Conservation (phyloP, 2,113 vertebrate species). For the Neolamprologus sp. region DNA sequence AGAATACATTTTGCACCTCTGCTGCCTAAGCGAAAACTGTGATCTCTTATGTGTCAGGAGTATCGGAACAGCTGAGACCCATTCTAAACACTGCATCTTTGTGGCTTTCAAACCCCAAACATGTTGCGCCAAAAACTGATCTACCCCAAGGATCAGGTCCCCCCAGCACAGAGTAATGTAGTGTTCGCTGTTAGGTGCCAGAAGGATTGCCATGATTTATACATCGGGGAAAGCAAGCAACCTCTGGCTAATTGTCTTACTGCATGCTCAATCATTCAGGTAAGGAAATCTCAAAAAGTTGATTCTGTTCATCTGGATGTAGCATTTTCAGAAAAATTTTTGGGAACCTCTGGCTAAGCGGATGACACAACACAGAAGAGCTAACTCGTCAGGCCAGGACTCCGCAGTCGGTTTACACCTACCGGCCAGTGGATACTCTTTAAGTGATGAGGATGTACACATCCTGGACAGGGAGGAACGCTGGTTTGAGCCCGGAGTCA, state of each 20-base stretch:
- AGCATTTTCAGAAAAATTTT: not conserved
- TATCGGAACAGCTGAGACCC: not conserved
- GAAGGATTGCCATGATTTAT: not conserved
- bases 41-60: not conserved
- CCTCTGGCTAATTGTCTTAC: not conserved
- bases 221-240: not conserved
- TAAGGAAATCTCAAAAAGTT: not conserved
- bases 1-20: not conserved
- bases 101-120: not conserved
- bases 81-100: not conserved
- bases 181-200: not conserved
- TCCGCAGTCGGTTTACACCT: fast-evolving
- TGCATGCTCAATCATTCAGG: not conserved
- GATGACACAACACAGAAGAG: not conserved
- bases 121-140: fast-evolving
- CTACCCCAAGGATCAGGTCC: not conserved
- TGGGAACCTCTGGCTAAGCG: not conserved
- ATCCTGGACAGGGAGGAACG: not conserved
- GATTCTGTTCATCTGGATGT: not conserved
- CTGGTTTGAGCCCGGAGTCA: not conserved
- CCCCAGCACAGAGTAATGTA: not conserved
- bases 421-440: not conserved
- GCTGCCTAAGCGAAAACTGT: not conserved
- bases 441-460: not conserved
- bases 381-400: not conserved